Percentiles rank a stretch among this genome's conserved stretches.
These are phyloP conservation scores for Drosophila bifasciata DNA, from an alignment of 1,140 invertebrate species.

Conservation along the genomic window DNA sequence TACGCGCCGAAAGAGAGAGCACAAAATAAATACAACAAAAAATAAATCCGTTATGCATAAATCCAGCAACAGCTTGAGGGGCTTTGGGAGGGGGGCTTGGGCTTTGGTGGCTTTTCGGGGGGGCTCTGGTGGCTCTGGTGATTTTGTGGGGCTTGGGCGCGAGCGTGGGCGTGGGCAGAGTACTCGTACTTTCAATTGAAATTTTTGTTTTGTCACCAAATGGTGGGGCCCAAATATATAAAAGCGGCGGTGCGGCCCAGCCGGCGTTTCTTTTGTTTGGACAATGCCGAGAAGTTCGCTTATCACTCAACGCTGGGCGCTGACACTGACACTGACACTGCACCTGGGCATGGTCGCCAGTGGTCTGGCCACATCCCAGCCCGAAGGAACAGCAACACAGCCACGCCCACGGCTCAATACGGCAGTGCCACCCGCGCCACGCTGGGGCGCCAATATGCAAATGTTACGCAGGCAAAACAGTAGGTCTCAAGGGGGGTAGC, in stretches of 20 bases:
- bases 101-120: too few species aligned
- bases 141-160: too few species aligned
- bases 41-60: conserved; percentile 60
- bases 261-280: conserved; percentile 60
- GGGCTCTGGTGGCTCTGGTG: too few species aligned
- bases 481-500: conserved; percentile 35
- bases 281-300: conserved; percentile 59
- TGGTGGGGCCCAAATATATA: conserved; percentile 40
- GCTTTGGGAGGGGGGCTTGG: conserved; percentile 23
- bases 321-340: conserved; percentile 9
- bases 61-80: conserved; percentile 28
- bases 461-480: conserved; percentile 78
- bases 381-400: neutral
- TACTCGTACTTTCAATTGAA: conserved; percentile 72
- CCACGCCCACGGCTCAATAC: conserved; percentile 28
- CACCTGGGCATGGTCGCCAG: conserved; percentile 1
- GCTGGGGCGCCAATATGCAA: conserved; percentile 79
- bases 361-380: neutral
- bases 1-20: conserved; percentile 69
- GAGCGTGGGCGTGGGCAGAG: conserved; percentile 10
- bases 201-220: conserved; percentile 7
- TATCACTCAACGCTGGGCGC: conserved; percentile 16
- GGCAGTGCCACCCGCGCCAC: conserved; percentile 56
- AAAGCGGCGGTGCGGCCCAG: conserved; percentile 49
- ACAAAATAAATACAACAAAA: neutral